Evolutionary conservation across 2,888 invertebrate genomes (phyloP).

Genomic region (Psococerastis gibbosa): DNA sequence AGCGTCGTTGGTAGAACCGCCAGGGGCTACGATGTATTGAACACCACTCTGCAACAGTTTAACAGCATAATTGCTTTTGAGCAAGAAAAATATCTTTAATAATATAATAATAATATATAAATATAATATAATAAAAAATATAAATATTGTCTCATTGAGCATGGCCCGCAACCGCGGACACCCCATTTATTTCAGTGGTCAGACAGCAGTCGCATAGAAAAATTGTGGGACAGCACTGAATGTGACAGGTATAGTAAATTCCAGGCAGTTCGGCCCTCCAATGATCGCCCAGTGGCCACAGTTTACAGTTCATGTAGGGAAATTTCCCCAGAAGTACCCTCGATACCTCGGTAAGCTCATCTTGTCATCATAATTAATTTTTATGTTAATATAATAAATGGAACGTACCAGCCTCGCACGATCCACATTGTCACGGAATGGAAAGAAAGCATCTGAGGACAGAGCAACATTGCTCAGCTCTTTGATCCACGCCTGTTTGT

Average conservation of each 20-base stretch:
- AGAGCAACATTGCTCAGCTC: conserved; percentile 61
- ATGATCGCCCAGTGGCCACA: no score
- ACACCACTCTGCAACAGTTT: conserved; percentile 66
- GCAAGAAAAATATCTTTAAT: no score
- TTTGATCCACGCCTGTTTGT: conserved; percentile 46
- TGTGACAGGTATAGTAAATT: no score
- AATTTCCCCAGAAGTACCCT: no score
- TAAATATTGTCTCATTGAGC: not conserved
- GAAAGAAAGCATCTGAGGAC: conserved; percentile 96
- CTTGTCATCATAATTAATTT: no score
- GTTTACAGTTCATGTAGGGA: no score
- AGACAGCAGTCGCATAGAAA: no score
- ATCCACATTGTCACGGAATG: conserved; percentile 94
- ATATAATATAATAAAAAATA: conserved; percentile 5
- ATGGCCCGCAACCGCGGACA: no score
- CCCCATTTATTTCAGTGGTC: not conserved
- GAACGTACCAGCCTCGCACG: conserved; percentile 60
- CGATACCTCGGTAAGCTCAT: no score
- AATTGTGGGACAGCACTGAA: no score
- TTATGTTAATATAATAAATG: no score
- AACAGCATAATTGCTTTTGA: conserved; percentile 18
- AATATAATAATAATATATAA: conserved; percentile 4
- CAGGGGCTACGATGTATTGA: conserved; percentile 77
- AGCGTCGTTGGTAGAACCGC: conserved; percentile 86
- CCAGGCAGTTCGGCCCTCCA: no score